A percentile compares a stretch with the other conserved stretches of the same genome.
These are phyloP conservation scores for Rhabdomys pumilio DNA, from an alignment of 2,797 vertebrate genomes.

Conservation along the genomic window DNA sequence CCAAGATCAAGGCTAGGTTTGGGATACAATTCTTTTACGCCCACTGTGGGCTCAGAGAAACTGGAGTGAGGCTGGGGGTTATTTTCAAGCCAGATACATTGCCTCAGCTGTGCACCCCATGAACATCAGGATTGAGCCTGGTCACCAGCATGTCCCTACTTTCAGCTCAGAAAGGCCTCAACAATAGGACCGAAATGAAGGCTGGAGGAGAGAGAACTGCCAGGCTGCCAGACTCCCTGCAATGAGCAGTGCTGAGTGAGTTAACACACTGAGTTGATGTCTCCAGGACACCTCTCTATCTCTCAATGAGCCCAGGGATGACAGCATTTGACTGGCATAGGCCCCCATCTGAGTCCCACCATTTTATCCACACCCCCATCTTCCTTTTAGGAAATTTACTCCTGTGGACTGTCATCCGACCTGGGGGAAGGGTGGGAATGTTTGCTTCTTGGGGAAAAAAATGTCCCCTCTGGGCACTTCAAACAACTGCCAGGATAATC, in stretches of 20 bases:
- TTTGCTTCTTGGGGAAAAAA: not conserved
- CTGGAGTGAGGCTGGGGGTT: not conserved
- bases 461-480: not conserved
- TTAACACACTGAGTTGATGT: not conserved
- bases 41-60: not conserved
- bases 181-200: not conserved
- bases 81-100: not conserved
- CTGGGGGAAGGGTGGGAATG: not conserved
- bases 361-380: not conserved
- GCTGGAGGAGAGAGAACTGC: not conserved
- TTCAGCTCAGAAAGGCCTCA: not conserved
- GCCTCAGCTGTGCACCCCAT: not conserved
- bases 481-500: not conserved
- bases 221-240: not conserved
- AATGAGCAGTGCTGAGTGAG: not conserved
- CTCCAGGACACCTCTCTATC: not conserved
- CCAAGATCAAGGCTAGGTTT: not conserved
- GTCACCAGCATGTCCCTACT: not conserved
- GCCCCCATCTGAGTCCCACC: accelerated
- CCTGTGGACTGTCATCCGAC: not conserved
- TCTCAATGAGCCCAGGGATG: not conserved
- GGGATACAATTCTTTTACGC: not conserved
- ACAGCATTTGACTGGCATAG: not conserved
- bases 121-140: not conserved
- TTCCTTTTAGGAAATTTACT: not conserved